Evolutionary conservation across 2,797 vertebrate genomes (phyloP), one percentile per base, ranked within the genome.

Genomic region (Dryobates pubescens): DNA sequence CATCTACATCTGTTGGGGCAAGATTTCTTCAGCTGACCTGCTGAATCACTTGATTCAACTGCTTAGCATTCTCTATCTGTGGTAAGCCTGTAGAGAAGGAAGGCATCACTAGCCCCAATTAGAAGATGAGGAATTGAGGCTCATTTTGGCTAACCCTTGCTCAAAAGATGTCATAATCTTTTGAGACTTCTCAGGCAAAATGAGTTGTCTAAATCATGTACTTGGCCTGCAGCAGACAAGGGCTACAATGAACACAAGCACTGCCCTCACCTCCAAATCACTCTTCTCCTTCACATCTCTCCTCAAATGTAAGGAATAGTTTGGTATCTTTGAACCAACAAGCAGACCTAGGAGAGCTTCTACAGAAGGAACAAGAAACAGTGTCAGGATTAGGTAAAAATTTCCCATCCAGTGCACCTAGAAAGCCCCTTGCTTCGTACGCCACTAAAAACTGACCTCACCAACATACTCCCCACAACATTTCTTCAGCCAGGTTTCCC

Each of bases 11-110:
- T 47, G 79, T 1, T 53, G 78, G 81, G 82, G 74, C 75, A 79
- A 79, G 77, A 77, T 69, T 79, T 53, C 82, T 86, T 32, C 41
- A 79, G 86, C 68, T 95, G 93, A 94, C 88, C 81, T 82, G 69
- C 90, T 93, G 84, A 23, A 70, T 72, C 47, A 15, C 69, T 45
- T 9, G 1, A 27, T 64, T 73, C 64, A 59, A 26, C 34, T 69
- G 64, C 53, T 70, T 29, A 27, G 43, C 24, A n/a, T 85, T 49
- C 67, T 69, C 77, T 41, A 90, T 13, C 86, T 32, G 10, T 1
- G 9, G 27, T 54, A 29, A 54, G 0, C 14, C 86, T 45, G 30
- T 8, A 58, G 15, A 65, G 45, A 30, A 82, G 19, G 34, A 9
- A 67, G 62, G 41, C 9, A 58, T 57, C n/a, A 18, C 18, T 11